Conservation (phyloP, 2,797 vertebrate genomes). For the Aselliscus stoliczkanus region DNA sequence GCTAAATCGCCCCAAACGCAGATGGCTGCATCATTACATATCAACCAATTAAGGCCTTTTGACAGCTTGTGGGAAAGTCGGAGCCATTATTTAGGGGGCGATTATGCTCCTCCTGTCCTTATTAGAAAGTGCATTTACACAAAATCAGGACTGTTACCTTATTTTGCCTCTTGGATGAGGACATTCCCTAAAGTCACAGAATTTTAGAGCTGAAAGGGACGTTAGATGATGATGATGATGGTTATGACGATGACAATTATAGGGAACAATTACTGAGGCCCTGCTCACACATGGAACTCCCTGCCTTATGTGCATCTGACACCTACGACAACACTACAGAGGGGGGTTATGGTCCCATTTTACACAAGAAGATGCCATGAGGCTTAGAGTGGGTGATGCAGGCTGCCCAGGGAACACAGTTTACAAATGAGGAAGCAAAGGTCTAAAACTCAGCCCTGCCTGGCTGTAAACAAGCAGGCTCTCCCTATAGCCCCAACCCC, state of each 20-base stretch:
- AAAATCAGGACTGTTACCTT: constrained; percentile 2
- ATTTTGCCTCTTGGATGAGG: not conserved
- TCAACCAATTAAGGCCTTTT: constrained; percentile 36
- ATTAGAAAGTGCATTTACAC: constrained; percentile 1
- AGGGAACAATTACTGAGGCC: not conserved
- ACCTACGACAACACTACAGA: not conserved
- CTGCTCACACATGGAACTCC: not conserved
- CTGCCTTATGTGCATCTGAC: not conserved
- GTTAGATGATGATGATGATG: not conserved
- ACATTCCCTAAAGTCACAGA: not conserved
- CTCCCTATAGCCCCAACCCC: not conserved
- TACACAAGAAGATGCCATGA: not conserved
- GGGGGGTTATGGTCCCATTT: not conserved
- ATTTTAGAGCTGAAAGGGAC: not conserved
- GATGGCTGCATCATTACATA: constrained; percentile 29
- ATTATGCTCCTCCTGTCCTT: constrained; percentile 34
- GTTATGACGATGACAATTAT: not conserved
- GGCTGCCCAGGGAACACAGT: not conserved
- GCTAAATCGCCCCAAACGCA: not conserved
- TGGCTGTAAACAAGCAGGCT: not conserved
- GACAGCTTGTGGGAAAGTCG: constrained; percentile 41
- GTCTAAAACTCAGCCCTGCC: not conserved
- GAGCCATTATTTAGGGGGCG: constrained; percentile 44
- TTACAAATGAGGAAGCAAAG: not conserved
- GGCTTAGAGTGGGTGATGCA: not conserved